Base-by-base conservation (phyloP, 2,113 vertebrate genomes). In the Macrotus californicus region DNA sequence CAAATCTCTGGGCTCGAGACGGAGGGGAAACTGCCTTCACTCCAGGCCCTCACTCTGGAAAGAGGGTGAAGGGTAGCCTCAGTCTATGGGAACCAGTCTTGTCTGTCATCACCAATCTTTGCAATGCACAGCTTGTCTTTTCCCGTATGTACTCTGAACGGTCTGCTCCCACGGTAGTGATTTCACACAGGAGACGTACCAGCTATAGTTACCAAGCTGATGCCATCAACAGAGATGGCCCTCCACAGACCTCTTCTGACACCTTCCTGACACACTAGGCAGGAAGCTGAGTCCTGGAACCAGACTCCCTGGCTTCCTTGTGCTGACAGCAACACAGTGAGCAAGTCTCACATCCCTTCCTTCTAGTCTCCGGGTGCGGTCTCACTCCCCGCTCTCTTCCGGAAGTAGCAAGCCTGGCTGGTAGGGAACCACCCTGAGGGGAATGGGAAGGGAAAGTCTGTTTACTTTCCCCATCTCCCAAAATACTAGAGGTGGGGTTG, bases 351-450 rank as follows among this genome's bases (percentile, higher is more conserved):
- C 36, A 61, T 61, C 93, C 93, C 84, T 95, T 46, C 36, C 61
- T 64, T 88, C 46, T 18, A 39, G n/a, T 70, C 90, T 88, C n/a
- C 66, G 88, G 36, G 15, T 29, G 2, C 41, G 4, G 59, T 89
- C 59, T 94, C 56, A 5, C 3, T 66, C 26, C 69, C 0, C 24
- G n/a, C 13, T 2, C 89, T 26, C 54, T 36, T 31, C 92, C 11
- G 0, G 52, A n/a, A 96, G 48, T n/a, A 54, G n/a, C 5, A 21
- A 46, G 6, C 73, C 73, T 1, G 0, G 84, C 94, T 96, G 92
- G 88, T 73, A 85, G 92, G 93, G 86, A 96, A 93, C 94, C 93
- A 94, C 92, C 97, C 96, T 97, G 96, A 96, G 94, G 97, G 89
- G 69, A 41, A 46, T 36, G 87, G 80, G 89, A 91, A 94, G 52